Base-by-base conservation (phyloP, 1,140 invertebrate genomes). In the Archivesica marissinica region DNA sequence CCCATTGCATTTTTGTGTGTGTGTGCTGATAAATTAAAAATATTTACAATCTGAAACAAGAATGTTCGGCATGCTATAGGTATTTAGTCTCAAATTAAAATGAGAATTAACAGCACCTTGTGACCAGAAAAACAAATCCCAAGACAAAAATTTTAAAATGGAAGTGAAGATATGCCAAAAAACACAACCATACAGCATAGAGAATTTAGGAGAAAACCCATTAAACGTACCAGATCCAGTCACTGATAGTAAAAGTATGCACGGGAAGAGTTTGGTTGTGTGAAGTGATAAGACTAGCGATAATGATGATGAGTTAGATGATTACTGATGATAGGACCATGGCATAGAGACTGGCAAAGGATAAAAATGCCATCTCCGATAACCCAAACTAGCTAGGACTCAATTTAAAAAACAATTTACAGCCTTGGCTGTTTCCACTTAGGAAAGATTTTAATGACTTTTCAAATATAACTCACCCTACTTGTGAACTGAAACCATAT, bases 221-320 rank as follows among this genome's bases (percentile, higher is more conserved):
- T 83, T 83, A 74, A 74, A 47, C 20, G 47, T 61, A 50, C 23
- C 41, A 83, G 80, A 83, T 83, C 47, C 33, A 61, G 68, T 13
- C 25, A 61, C 33, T 72, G 80, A 83, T 83, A 83, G 68, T 83
- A 83, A 83, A 75, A 83, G 80, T 83, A 83, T 75, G 80, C 70
- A 61, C 28, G 33, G 47, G 68, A 79, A 35, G 38, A 47, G 68
- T 66, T 72, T 74, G 68, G 64, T 75, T 75, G 80, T 83, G 80
- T 59, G 66, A 75, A 59, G n/a, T 56, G 80, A 83, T 83, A 83
- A 75, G 80, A 50, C 39, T 15, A 61, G 64, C 35, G 80, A 83
- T 83, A 83, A 75, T 47, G 80, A 59, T 83, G 80, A 83, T 83
- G 80, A 74, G 54, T 9, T 38, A 15, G 68, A 83, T 75, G 80